phyloP scores from a whole-genome alignment of 1,140 invertebrate genomes.

The Papilio dardanus region DNA sequence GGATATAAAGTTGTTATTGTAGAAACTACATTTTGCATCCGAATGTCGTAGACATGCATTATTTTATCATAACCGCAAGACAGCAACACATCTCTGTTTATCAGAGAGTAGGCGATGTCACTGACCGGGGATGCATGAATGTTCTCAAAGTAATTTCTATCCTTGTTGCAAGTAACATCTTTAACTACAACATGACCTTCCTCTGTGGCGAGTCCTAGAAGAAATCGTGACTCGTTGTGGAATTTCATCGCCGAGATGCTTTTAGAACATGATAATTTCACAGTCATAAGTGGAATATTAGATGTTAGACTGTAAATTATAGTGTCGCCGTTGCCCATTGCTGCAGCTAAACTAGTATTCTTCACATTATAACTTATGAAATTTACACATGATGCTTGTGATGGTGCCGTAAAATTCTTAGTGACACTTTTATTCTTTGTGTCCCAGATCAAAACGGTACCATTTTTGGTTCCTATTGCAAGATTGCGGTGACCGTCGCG shows the following conservation, averaged over 20 bases:
- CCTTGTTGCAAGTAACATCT: constrained; percentile 78
- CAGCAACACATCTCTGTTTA: constrained; percentile 77
- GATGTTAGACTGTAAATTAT: constrained; percentile 74
- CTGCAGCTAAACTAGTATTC: constrained; percentile 75
- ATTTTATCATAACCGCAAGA: constrained; percentile 79
- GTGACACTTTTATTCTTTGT: constrained; percentile 75
- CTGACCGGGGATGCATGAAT: constrained; percentile 78
- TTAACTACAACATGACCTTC: constrained; percentile 77
- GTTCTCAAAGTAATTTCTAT: constrained; percentile 76
- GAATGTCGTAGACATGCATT: constrained; percentile 76
- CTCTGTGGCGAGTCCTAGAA: constrained; percentile 76
- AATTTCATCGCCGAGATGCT: constrained; percentile 78
- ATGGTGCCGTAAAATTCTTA: constrained; percentile 71
- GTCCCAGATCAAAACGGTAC: constrained; percentile 79
- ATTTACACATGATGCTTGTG: constrained; percentile 66
- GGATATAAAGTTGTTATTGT: constrained; percentile 71
- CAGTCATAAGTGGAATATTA: constrained; percentile 71
- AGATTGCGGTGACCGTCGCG: constrained; percentile 73
- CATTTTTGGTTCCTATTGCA: constrained; percentile 75
- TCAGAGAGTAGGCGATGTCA: constrained; percentile 75
- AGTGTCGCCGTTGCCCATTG: constrained; percentile 77
- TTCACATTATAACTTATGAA: constrained; percentile 79
- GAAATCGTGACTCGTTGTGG: constrained; percentile 73
- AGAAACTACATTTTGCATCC: constrained; percentile 73
- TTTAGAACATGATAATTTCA: constrained; percentile 73